Evolutionary conservation across 2,797 vertebrate genomes (phyloP), one percentile per base, ranked within the genome.

Genomic region (Acipenser ruthenus): DNA sequence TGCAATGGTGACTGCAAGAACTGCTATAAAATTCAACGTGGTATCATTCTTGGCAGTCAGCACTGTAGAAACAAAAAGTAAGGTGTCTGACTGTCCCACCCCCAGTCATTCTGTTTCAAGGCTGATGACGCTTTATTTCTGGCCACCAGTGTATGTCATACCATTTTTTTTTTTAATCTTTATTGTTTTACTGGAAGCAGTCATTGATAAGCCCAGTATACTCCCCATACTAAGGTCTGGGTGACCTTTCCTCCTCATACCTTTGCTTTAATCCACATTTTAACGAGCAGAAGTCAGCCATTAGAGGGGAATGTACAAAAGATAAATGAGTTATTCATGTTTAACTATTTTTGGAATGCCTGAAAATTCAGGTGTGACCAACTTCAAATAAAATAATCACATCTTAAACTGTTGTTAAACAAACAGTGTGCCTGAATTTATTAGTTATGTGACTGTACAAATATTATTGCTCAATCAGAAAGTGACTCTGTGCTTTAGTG

Each of bases 151-250:
- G 37, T 37, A 37, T 37, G 37, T 37, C 37, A 37, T 37, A 37
- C 37, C 37, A 37, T 37, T 37, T 37, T 37, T 37, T 37, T 37
- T 37, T 37, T 37, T 37, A 2, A 37, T 2, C 37, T 37, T 37
- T 37, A 37, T 37, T 37, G 37, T 37, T 37, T 37, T 37, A 37
- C 37, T 37, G 37, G 37, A 37, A 37, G 37, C 37, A 37, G 4
- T 37, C 37, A 37, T 37, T 37, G 37, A 37, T 37, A 37, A 37
- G 37, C 37, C 37, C 37, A 37, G 37, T 37, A 37, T 37, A 71
- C 80, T 76, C 71, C 68, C 71, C 63, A 70, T 68, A 76, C 77
- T 82, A 73, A 59, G 58, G 71, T 75, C 73, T 65, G 68, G 77
- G 72, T 70, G 70, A 72, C 49, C 70, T 75, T 73, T 68, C 1